These are phyloP conservation scores for Theonella swinhoei DNA, from an alignment of 37 sponge, comb jelly and placozoan genomes.

Conservation along the genomic window DNA sequence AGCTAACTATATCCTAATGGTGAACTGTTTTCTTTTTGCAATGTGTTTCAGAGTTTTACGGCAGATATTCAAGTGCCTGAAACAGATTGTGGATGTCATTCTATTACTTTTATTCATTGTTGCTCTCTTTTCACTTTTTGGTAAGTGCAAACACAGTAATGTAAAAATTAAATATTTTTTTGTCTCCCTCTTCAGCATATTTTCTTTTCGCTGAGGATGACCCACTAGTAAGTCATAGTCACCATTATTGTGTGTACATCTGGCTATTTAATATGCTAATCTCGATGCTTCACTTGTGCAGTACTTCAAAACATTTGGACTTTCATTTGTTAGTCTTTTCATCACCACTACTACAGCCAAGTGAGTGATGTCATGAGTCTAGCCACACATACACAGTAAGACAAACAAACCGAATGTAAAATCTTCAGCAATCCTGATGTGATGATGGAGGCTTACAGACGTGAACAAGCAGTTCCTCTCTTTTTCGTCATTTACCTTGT, in stretches of 20 bases:
- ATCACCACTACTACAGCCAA: conserved; percentile 81
- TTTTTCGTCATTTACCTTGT: conserved; percentile 80
- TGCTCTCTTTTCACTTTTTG: conserved; percentile 61
- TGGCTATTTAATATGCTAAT: neutral
- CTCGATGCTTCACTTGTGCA: neutral
- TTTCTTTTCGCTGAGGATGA: conserved; percentile 38
- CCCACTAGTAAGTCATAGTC: neutral
- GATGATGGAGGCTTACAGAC: conserved; percentile 77
- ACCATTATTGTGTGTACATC: neutral
- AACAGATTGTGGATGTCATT: conserved; percentile 77
- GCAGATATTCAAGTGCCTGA: conserved; percentile 62
- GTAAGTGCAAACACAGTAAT: conserved; percentile 24
- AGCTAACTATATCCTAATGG: too few species aligned
- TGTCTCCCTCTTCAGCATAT: conserved; percentile 65
- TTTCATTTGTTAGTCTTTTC: conserved; percentile 81
- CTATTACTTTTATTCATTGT: conserved; percentile 60
- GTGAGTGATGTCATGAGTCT: too few species aligned
- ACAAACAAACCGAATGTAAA: too few species aligned
- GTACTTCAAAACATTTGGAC: conserved; percentile 59
- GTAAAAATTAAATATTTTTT: too few species aligned
- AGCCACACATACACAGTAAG: too few species aligned
- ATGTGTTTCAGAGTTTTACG: conserved; percentile 79
- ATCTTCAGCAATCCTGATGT: conserved; percentile 86
- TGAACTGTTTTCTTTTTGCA: too few species aligned
- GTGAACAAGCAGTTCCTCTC: conserved; percentile 35